These are phyloP conservation scores for Amblyjoppa proteus DNA, from an alignment of 2,888 invertebrate species.

Conservation along the genomic window DNA sequence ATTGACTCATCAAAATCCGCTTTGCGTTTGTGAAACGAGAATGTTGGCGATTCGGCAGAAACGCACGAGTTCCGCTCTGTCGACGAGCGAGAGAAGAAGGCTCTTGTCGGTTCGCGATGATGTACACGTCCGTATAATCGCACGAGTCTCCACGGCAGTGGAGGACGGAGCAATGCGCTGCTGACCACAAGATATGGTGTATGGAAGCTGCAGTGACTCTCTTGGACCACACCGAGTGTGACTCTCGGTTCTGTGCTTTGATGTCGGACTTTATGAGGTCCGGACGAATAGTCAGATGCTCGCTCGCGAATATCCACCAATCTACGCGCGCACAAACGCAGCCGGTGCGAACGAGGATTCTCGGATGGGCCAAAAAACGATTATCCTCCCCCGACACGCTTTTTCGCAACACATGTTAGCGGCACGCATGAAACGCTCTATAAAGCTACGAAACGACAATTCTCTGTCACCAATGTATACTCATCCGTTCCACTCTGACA, in stretches of 20 bases:
- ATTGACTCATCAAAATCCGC: background rate
- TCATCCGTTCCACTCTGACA: background rate
- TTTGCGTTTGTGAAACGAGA: background rate
- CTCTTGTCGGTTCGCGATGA: constrained; percentile 22
- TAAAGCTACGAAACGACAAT: background rate
- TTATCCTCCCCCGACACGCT: constrained; percentile 9
- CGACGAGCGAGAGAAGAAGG: constrained; percentile 6
- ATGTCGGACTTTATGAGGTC: constrained; percentile 30
- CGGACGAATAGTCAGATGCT: constrained; percentile 21
- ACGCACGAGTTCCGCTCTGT: background rate
- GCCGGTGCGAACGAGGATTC: background rate
- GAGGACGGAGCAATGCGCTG: background rate
- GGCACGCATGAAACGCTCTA: background rate
- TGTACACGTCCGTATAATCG: constrained; percentile 19
- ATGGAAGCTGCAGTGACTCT: constrained; percentile 10
- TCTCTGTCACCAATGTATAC: background rate
- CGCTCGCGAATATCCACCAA: background rate
- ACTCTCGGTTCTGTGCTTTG: constrained; percentile 20
- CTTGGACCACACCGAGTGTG: constrained; percentile 16
- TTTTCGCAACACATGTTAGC: constrained; percentile 9
- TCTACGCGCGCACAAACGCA: background rate
- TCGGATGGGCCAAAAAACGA: constrained; percentile 3
- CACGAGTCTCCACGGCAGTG: background rate
- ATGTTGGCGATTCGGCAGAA: background rate
- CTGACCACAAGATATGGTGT: constrained; percentile 16